Conservation (phyloP, 2,797 vertebrate genomes). For the Phrynocephalus vlangalii region DNA sequence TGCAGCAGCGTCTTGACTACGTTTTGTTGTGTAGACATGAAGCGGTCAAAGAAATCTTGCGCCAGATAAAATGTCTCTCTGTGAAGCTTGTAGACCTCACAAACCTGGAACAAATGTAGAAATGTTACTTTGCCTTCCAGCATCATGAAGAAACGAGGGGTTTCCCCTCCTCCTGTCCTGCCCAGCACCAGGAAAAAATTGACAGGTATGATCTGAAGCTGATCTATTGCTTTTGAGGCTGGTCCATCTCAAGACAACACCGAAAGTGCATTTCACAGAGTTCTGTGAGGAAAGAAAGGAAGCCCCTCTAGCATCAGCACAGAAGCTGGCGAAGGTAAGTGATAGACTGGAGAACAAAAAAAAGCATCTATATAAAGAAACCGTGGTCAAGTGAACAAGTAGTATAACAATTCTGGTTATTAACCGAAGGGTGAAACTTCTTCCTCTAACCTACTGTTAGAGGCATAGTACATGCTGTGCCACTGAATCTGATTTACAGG, state of each 20-base stretch:
- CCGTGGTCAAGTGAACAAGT: too few species aligned
- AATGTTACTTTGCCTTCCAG: too few species aligned
- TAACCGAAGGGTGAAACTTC: too few species aligned
- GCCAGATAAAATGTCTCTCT: conserved; percentile 95
- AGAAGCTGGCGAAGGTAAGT: background rate
- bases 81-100: conserved; percentile 95
- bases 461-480: too few species aligned
- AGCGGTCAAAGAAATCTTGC: conserved; percentile 97
- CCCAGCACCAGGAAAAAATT: too few species aligned
- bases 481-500: too few species aligned
- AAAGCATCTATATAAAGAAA: too few species aligned
- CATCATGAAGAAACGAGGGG: background rate
- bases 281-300: background rate
- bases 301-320: background rate
- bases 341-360: background rate
- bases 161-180: too few species aligned
- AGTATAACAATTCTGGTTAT: too few species aligned
- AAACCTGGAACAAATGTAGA: conserved; percentile 82
- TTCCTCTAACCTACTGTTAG: too few species aligned
- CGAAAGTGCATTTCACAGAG: too few species aligned
- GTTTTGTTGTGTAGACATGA: conserved; percentile 94
- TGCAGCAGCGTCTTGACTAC: conserved; percentile 91
- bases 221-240: background rate
- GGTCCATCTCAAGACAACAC: background rate
- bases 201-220: too few species aligned